phyloP scores from a whole-genome alignment of 1,140 invertebrate species.

The Samia ricini region DNA sequence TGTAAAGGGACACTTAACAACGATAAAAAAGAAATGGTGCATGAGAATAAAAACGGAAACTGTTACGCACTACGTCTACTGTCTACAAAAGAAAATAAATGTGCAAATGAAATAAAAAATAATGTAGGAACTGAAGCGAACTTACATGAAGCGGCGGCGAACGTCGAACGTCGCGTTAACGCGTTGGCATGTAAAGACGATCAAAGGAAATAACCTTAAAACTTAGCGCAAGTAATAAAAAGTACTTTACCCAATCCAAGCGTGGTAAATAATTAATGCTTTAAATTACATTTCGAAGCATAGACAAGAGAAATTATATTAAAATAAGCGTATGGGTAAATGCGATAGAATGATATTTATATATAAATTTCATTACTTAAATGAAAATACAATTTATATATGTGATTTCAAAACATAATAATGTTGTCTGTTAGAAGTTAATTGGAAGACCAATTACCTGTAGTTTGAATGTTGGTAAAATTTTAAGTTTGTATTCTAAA shows the following conservation, averaged over 20 bases:
- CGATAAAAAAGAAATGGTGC: slow-evolving; percentile 62
- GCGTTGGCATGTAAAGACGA: slow-evolving; percentile 71
- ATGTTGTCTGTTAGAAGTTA: background rate
- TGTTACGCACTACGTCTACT: slow-evolving; percentile 55
- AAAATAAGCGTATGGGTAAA: slow-evolving; percentile 50
- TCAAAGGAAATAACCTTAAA: slow-evolving; percentile 69
- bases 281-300: slow-evolving; percentile 37
- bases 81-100: slow-evolving; percentile 42
- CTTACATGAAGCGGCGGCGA: slow-evolving; percentile 76
- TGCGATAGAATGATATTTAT: slow-evolving; percentile 26
- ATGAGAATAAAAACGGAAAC: slow-evolving; percentile 53
- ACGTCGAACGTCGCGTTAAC: slow-evolving; percentile 56
- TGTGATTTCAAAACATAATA: too few relatives aligned
- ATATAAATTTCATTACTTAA: slow-evolving; percentile 5
- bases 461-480: background rate
- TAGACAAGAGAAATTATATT: slow-evolving; percentile 42
- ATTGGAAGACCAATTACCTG: background rate
- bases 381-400: too few relatives aligned
- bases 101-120: slow-evolving; percentile 65
- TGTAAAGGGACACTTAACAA: slow-evolving; percentile 13
- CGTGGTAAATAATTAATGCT: slow-evolving; percentile 47
- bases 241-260: slow-evolving; percentile 49
- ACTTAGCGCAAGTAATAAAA: slow-evolving; percentile 53
- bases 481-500: background rate
- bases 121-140: slow-evolving; percentile 57